These are phyloP conservation scores for Stenotaenia linearis DNA, from an alignment of 2,888 invertebrate species.

Conservation along the genomic window DNA sequence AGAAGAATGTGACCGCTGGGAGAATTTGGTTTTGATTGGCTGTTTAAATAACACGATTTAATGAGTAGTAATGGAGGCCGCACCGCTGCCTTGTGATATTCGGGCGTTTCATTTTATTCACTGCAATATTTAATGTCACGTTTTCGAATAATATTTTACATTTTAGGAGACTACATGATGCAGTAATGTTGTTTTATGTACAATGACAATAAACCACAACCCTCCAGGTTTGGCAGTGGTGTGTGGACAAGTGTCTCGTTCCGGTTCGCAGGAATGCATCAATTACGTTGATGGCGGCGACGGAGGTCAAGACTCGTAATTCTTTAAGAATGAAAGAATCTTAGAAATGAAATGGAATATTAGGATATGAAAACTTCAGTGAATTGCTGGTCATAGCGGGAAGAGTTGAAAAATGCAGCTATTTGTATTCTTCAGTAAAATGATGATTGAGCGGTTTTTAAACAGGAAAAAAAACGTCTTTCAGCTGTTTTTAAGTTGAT, in stretches of 20 bases:
- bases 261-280: neutral
- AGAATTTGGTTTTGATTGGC: neutral
- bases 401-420: too few relatives aligned
- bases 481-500: too few relatives aligned
- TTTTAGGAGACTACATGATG: neutral
- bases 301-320: neutral
- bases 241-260: neutral
- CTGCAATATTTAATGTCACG: neutral
- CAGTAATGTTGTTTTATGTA: neutral
- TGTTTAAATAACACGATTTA: neutral
- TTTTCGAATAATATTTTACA: neutral
- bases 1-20: neutral
- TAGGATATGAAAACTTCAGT: too few relatives aligned
- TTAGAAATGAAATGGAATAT: too few relatives aligned
- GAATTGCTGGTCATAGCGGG: too few relatives aligned
- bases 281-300: neutral
- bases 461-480: too few relatives aligned
- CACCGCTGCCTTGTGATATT: neutral
- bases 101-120: neutral
- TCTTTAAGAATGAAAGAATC: too few relatives aligned
- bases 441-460: too few relatives aligned
- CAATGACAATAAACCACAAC: neutral
- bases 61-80: neutral
- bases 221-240: neutral
- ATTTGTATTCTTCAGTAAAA: too few relatives aligned